phyloP scores from a whole-genome alignment of 2,113 vertebrate genomes.

The Zosterops hypoxanthus region DNA sequence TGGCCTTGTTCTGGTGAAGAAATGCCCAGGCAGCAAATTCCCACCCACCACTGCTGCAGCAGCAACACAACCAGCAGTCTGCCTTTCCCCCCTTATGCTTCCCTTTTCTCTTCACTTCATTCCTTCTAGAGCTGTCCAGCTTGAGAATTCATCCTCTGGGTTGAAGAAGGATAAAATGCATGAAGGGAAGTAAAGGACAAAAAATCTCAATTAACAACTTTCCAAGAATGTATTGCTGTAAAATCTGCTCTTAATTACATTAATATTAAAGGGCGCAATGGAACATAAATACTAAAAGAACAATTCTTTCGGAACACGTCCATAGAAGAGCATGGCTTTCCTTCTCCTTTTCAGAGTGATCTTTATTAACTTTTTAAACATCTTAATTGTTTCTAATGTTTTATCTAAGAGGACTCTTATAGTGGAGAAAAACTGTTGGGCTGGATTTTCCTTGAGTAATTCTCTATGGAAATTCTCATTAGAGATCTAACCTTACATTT shows the following conservation, averaged over 20 bases:
- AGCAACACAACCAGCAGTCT: not conserved
- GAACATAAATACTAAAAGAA: not conserved
- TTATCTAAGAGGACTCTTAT: slow-evolving; percentile 2
- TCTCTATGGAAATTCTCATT: slow-evolving; percentile 41
- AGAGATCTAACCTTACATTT: slow-evolving; percentile 19
- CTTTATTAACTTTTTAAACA: slow-evolving; percentile 22
- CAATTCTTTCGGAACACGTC: not conserved
- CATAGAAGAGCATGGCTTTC: not conserved
- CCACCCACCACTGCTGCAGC: not conserved
- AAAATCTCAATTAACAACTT: not conserved
- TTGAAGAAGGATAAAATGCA: not conserved
- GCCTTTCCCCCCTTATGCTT: not conserved
- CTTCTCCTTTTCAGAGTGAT: not conserved
- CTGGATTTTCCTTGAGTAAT: slow-evolving; percentile 19
- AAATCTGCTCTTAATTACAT: not conserved
- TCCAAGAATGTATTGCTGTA: not conserved
- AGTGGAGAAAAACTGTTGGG: not conserved
- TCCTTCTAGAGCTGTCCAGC: not conserved
- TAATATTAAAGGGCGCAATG: slow-evolving; percentile 3
- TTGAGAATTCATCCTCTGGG: not conserved
- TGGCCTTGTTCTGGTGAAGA: not conserved
- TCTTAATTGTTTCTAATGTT: slow-evolving; percentile 22
- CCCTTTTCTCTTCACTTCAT: not conserved
- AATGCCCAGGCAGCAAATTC: not conserved
- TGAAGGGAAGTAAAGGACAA: not conserved